Conservation (phyloP, 2,888 invertebrate genomes). For the Teleiodes luculella region DNA sequence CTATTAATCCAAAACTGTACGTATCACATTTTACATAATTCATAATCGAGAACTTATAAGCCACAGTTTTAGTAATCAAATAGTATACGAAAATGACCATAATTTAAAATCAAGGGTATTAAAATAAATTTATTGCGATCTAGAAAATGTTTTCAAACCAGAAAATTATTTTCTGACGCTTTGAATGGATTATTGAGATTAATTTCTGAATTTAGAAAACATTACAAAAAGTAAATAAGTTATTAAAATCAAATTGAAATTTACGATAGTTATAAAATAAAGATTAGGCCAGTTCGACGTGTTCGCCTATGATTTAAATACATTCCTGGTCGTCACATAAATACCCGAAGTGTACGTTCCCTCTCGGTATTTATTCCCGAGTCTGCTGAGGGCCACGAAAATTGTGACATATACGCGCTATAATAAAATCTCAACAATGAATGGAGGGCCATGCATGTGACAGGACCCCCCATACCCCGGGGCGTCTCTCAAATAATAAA, state of each 20-base stretch:
- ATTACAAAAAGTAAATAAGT: slow-evolving; percentile 62
- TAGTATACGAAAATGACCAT: slow-evolving; percentile 22
- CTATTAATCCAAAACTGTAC: slow-evolving; percentile 1
- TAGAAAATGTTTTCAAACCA: slow-evolving; percentile 40
- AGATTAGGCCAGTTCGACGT: slow-evolving; percentile 60
- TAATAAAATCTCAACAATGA: slow-evolving; percentile 71
- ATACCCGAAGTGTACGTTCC: slow-evolving; percentile 55
- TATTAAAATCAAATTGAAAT: slow-evolving; percentile 72
- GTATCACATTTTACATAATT: slow-evolving; percentile 11
- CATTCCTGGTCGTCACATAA: slow-evolving; percentile 55
- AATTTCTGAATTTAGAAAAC: slow-evolving; percentile 47
- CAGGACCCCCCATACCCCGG: slow-evolving; percentile 68
- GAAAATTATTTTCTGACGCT: slow-evolving; percentile 40
- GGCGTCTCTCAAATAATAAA: slow-evolving; percentile 60
- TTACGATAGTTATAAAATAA: slow-evolving; percentile 71
- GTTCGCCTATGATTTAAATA: slow-evolving; percentile 59
- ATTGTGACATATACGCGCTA: slow-evolving; percentile 63
- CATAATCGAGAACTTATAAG: slow-evolving; percentile 11
- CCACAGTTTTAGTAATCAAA: slow-evolving; percentile 18
- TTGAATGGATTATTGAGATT: slow-evolving; percentile 54
- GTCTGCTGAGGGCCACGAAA: slow-evolving; percentile 56
- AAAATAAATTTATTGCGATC: slow-evolving; percentile 23
- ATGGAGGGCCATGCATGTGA: slow-evolving; percentile 51
- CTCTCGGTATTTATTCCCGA: slow-evolving; percentile 57
- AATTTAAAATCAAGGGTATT: slow-evolving; percentile 24